Evolutionary conservation across 2,797 vertebrate genomes (phyloP), one percentile per base, ranked within the genome.

Genomic region (Labroides dimidiatus): DNA sequence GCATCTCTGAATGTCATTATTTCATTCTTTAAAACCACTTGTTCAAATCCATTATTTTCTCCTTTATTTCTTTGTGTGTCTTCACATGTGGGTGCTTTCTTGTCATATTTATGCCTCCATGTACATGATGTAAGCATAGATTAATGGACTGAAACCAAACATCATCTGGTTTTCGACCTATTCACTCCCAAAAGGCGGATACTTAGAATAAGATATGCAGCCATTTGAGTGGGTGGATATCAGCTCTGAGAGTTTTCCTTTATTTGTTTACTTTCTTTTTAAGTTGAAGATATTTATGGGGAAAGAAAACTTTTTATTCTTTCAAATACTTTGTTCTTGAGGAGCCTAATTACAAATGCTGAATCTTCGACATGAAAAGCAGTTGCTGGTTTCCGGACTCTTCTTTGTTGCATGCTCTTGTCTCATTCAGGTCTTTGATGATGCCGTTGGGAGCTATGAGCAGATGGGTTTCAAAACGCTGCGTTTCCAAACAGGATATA

Each of bases 401-500:
- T 50, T 79, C 65, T 51, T 17, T 30, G 21, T 69, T 69, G 55
- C 60, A 43, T 69, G 60, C 54, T 75, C 73, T 80, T 66, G 79
- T 80, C 76, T 88, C 73, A 43, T 79, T 65, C 64, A 58, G 41
- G 76, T 79, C 82, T 90, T 84, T 90, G 82, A 91, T 89, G 86
- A 88, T 84, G 84, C 92, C 81, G 59, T 44, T 82, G 92, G 92
- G 92, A 93, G 73, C 64, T 16, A 39, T 36, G 76, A 92, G 86
- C 90, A 85, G 89, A 92, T 91, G 84, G 70, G 78, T 90, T 92
- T 93, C 89, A 92, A 91, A 91, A 84, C 78, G 24, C 85, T 68
- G 55, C 62, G 72, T 89, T 87, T 75, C 83, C 86, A 89, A 93
- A 92, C 93, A 94, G 93, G 92, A 94, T 93, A 88, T 90, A 88